Evolutionary conservation across 1,140 invertebrate genomes (phyloP).

Genomic region (Hyles vespertilio): DNA sequence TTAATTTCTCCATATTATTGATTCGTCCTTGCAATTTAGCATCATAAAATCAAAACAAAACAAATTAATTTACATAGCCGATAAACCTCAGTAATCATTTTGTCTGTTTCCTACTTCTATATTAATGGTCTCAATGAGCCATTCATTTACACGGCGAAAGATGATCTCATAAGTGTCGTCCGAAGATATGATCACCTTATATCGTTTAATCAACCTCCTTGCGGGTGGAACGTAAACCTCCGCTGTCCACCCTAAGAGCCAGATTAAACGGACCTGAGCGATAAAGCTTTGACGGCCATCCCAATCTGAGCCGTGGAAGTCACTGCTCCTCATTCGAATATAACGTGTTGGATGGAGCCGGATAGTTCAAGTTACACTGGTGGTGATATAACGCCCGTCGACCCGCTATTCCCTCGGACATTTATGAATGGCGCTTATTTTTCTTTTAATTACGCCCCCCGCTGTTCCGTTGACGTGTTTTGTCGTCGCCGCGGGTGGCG

Average conservation of each 20-base stretch:
- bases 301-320: slow-evolving; percentile 29
- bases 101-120: neutral
- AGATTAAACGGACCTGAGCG: slow-evolving; percentile 64
- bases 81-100: too few relatives aligned
- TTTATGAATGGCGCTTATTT: slow-evolving; percentile 73
- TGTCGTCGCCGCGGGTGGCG: slow-evolving; percentile 16
- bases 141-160: slow-evolving; percentile 47
- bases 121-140: slow-evolving; percentile 30
- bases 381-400: slow-evolving; percentile 51
- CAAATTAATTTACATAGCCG: too few relatives aligned
- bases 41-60: too few relatives aligned
- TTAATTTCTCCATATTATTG: too few relatives aligned
- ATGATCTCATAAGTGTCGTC: slow-evolving; percentile 56
- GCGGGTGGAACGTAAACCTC: slow-evolving; percentile 59
- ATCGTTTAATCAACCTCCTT: slow-evolving; percentile 64
- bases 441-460: slow-evolving; percentile 70
- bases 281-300: slow-evolving; percentile 54
- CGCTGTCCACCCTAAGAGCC: slow-evolving; percentile 57
- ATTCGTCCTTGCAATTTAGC: too few relatives aligned
- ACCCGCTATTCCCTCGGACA: slow-evolving; percentile 58
- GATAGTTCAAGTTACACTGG: slow-evolving; percentile 36
- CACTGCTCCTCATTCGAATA: neutral
- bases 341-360: slow-evolving; percentile 5
- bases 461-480: slow-evolving; percentile 49
- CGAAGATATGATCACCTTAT: slow-evolving; percentile 52